Percentiles rank a stretch among this genome's conserved stretches.
phyloP scores from a whole-genome alignment of 2,797 vertebrate species.

The Enteromius mattozi region DNA sequence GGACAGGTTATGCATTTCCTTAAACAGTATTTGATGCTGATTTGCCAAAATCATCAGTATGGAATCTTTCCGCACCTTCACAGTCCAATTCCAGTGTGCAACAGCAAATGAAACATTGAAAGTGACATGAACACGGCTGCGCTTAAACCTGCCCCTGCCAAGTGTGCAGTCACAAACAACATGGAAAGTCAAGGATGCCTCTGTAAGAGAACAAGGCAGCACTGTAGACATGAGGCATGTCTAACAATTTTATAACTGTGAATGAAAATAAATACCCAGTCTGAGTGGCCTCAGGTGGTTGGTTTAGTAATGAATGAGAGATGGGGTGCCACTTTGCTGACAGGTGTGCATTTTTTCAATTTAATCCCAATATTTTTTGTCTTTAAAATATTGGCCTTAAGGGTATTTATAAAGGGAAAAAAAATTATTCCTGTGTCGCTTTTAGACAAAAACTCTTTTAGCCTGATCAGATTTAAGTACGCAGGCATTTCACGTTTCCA shows the following conservation, averaged over 20 bases:
- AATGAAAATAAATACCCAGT: conserved; percentile 21
- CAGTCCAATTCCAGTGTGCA: background rate
- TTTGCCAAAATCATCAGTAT: conserved; percentile 3
- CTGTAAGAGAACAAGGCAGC: conserved; percentile 33
- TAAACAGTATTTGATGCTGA: background rate
- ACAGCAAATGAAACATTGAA: background rate
- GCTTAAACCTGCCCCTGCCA: background rate
- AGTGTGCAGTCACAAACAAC: conserved; percentile 3
- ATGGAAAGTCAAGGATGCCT: background rate
- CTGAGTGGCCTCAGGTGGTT: conserved; percentile 17
- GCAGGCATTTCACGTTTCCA: background rate
- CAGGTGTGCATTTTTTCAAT: conserved; percentile 18
- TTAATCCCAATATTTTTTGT: background rate
- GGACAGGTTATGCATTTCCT: background rate
- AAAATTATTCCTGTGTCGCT: background rate
- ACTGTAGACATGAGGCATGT: conserved; percentile 15
- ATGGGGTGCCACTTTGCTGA: conserved; percentile 15
- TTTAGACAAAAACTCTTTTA: conserved; percentile 9
- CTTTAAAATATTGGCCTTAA: background rate
- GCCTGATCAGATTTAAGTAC: background rate
- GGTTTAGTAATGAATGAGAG: conserved; percentile 6
- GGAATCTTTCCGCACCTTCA: conserved; percentile 8
- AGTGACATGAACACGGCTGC: conserved; percentile 8
- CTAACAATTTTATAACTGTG: conserved; percentile 4
- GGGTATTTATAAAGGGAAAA: background rate